Evolutionary conservation across 2,888 invertebrate genomes (phyloP), one percentile per base, ranked within the genome.

Genomic region (Orthonychiurus folsomi): DNA sequence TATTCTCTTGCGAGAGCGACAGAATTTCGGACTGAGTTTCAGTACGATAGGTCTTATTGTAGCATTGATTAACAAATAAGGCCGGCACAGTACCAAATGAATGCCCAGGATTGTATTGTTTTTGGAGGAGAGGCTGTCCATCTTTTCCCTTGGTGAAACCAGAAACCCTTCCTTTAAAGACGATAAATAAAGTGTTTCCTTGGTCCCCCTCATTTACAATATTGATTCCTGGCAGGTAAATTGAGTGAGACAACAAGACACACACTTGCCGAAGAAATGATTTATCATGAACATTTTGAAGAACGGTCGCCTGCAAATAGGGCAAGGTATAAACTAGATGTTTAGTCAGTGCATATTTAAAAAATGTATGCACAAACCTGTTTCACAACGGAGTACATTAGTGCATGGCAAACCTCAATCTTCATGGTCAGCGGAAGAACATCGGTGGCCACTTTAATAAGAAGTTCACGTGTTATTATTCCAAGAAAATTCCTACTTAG

Each of bases 31-130:
- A 61, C 12, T 55, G 56, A 1, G 58, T 63, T 58, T 71, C 71
- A 0, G 71, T 69, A 2, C 71, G 63, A 53, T 71, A 71, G 0
- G 67, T 62, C 47, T 69, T 68, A 20, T 63, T 63, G 56, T 72
- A 72, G 5, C 54, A 50, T 55, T 66, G 64, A 25, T 70, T 60
- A 21, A 59, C 56, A 25, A 69, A 72, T 1, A 72, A 59, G 3
- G 65, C 63, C 3, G 71, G 63, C 23, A 67, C 64, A 50, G 60
- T 37, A 23, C 70, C 72, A 53, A 72, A 72, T 3, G 65, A 60
- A 47, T 65, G 60, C 1, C 70, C 70, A 0, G 27, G 58, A n/a
- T 65, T 65, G 60, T 68, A 72, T 25, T 67, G 59, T 18, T 61
- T 56, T 26, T 58, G 50, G 0, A 70, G 52, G 1, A 60, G 59